phyloP scores from a whole-genome alignment of 1,140 invertebrate genomes.

The Ericerus pela region DNA sequence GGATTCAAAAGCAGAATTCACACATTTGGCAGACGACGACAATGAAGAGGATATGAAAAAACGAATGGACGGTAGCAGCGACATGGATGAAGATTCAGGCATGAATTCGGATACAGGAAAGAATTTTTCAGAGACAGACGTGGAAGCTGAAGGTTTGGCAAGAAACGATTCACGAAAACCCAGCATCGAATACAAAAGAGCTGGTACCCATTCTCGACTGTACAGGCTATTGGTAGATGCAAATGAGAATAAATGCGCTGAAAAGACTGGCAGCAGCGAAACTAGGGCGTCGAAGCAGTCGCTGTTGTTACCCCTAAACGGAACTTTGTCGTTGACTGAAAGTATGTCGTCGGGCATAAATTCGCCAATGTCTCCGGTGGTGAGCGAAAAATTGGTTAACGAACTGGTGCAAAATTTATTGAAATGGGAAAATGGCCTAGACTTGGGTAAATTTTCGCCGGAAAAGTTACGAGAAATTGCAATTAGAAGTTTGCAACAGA shows the following conservation, averaged over 20 bases:
- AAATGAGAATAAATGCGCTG: constrained; percentile 29
- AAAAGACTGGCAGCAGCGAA: constrained; percentile 21
- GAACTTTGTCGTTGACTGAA: background rate
- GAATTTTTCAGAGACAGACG: constrained; percentile 48
- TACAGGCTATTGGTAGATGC: constrained; percentile 50
- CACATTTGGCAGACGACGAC: no score
- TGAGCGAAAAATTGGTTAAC: constrained; percentile 39
- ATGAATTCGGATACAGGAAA: constrained; percentile 53
- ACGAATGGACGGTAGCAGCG: no score
- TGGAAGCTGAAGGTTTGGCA: constrained; percentile 40
- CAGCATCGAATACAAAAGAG: constrained; percentile 45
- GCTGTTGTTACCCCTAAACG: constrained; percentile 30
- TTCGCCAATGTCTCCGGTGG: constrained; percentile 36
- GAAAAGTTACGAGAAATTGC: constrained; percentile 41
- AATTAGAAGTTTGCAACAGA: constrained; percentile 36
- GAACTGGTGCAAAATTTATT: constrained; percentile 41
- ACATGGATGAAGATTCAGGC: constrained; percentile 51
- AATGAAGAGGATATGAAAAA: no score
- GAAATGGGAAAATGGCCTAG: constrained; percentile 35
- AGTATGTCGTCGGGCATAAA: constrained; percentile 29
- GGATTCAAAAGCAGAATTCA: no score
- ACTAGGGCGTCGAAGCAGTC: constrained; percentile 25
- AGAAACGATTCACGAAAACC: constrained; percentile 39
- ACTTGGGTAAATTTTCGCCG: constrained; percentile 37
- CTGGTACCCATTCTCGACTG: constrained; percentile 52